Conservation (phyloP, 2,888 invertebrate species). For the Athrips mouffetella region DNA sequence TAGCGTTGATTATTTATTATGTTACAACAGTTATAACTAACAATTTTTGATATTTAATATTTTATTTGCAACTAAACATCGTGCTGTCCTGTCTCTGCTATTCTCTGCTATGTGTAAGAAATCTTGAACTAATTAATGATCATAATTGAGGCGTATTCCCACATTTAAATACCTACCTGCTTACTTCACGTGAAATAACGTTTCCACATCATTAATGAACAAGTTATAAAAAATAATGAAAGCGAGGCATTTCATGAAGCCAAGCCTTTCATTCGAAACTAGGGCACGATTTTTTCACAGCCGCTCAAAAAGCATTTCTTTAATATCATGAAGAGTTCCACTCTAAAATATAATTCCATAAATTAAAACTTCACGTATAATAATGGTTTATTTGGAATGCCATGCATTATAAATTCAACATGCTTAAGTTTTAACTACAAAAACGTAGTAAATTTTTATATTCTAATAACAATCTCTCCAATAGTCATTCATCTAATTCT, state of each 20-base stretch:
- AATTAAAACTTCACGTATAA: neutral
- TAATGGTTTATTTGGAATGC: neutral
- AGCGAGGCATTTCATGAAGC: slow-evolving; percentile 1
- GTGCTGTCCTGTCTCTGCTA: too few relatives aligned
- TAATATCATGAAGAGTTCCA: neutral
- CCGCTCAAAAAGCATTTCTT: neutral
- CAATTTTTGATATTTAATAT: too few relatives aligned
- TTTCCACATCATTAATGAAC: slow-evolving; percentile 3
- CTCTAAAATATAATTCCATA: slow-evolving; percentile 24
- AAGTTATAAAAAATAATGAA: neutral
- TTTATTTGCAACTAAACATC: too few relatives aligned
- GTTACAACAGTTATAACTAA: too few relatives aligned
- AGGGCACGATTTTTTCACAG: slow-evolving; percentile 5
- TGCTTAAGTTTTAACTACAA: neutral
- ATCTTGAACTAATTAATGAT: neutral
- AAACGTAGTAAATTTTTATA: neutral
- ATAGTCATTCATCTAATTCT: neutral
- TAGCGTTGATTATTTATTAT: too few relatives aligned
- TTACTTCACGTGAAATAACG: slow-evolving; percentile 1
- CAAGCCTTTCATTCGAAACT: slow-evolving; percentile 6
- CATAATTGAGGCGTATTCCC: neutral
- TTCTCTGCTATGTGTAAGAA: too few relatives aligned
- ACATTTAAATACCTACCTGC: neutral
- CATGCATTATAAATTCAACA: neutral
- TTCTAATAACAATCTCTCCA: neutral